Conservation (phyloP, 2,797 vertebrate species). For the Malacoraja senta region DNA sequence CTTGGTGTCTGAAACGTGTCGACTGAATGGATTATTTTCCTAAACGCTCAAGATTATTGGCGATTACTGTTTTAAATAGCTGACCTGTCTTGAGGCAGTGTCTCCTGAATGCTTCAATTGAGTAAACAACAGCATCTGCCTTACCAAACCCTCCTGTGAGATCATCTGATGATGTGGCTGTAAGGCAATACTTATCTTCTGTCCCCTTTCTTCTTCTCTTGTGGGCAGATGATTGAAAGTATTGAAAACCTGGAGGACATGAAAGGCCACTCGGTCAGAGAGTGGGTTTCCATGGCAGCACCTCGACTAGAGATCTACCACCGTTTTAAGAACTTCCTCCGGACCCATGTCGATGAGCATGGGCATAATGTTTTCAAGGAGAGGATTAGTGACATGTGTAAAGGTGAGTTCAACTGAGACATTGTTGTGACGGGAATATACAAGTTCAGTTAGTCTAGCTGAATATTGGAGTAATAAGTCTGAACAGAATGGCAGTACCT, state of each 20-base stretch:
- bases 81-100: too few species aligned
- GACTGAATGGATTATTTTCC: too few species aligned
- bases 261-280: constrained; percentile 89
- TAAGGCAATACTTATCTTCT: neutral
- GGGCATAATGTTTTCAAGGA: constrained; percentile 98
- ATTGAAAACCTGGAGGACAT: constrained; percentile 97
- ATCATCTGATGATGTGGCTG: neutral
- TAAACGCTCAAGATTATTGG: too few species aligned
- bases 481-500: neutral
- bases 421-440: too few species aligned
- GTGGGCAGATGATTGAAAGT: constrained; percentile 85
- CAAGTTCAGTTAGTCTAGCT: neutral
- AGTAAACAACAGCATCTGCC: too few species aligned
- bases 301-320: constrained; percentile 93
- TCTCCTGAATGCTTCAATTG: too few species aligned
- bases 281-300: constrained; percentile 94
- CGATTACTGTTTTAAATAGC: too few species aligned
- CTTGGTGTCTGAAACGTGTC: too few species aligned
- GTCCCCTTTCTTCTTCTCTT: neutral
- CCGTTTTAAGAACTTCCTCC: constrained; percentile 95
- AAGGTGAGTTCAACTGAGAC: constrained; percentile 63
- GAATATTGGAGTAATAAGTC: neutral
- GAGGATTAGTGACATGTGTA: constrained; percentile 97
- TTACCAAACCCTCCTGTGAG: too few species aligned
- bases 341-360: constrained; percentile 86